Conservation (phyloP, 2,797 vertebrate genomes). For the Hafferia zeledoni region DNA sequence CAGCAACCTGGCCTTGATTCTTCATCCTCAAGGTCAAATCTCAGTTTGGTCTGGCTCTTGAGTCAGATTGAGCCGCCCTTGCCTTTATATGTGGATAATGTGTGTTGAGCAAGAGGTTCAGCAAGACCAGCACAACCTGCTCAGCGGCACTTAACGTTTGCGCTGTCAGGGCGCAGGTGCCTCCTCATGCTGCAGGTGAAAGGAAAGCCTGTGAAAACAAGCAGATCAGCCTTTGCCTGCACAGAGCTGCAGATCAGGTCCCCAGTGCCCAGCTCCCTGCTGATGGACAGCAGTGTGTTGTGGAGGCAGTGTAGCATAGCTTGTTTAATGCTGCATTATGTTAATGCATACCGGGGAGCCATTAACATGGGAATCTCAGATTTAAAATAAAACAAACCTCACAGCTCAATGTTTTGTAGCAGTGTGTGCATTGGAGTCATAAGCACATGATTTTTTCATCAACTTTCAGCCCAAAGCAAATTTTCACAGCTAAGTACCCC, state of each 20-base stretch:
- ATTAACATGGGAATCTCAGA: conserved; percentile 10
- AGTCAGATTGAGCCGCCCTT: neutral
- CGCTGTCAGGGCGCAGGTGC: neutral
- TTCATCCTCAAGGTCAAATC: neutral
- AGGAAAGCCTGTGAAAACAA: neutral
- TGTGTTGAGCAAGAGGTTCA: neutral
- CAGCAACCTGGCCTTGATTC: neutral
- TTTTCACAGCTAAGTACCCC: neutral
- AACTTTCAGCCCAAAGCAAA: conserved; percentile 33
- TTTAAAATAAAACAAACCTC: neutral
- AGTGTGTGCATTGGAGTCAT: neutral
- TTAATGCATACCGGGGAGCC: neutral
- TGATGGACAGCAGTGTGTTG: neutral
- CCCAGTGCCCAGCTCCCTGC: conserved; percentile 2
- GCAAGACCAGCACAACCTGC: neutral
- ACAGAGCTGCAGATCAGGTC: neutral
- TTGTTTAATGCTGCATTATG: conserved; percentile 63
- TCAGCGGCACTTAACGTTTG: accelerated
- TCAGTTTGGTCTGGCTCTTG: neutral
- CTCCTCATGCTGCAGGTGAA: neutral
- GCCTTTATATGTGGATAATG: accelerated
- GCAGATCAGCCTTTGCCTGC: conserved; percentile 7
- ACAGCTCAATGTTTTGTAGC: neutral
- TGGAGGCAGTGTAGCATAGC: conserved; percentile 48
- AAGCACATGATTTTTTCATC: neutral